These are phyloP conservation scores for Morelia viridis DNA, from an alignment of 2,797 vertebrate genomes.

Conservation along the genomic window DNA sequence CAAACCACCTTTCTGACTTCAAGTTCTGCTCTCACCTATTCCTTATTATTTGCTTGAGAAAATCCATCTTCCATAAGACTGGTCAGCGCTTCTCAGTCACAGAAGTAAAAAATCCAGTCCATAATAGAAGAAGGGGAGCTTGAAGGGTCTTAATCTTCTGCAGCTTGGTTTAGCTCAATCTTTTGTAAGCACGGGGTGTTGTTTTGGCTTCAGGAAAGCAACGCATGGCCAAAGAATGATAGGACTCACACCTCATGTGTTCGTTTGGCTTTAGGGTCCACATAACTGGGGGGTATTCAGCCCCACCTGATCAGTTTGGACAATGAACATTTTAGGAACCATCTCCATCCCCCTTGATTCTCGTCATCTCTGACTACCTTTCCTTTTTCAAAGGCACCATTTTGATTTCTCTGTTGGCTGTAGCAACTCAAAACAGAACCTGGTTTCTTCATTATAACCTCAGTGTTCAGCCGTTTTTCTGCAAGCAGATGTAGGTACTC, in stretches of 20 bases:
- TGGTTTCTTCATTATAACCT: not conserved
- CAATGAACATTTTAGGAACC: not conserved
- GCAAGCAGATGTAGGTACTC: not conserved
- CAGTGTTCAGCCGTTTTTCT: not conserved
- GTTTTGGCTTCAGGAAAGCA: not conserved
- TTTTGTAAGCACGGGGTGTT: not conserved
- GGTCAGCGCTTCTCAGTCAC: not conserved
- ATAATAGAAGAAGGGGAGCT: not conserved
- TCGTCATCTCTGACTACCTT: not conserved
- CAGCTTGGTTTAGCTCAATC: not conserved
- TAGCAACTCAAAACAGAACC: not conserved
- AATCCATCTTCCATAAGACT: not conserved
- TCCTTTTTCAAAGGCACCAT: not conserved
- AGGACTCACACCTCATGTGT: not conserved
- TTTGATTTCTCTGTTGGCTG: not conserved
- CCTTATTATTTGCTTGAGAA: not conserved
- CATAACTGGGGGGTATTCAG: not conserved
- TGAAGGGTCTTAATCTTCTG: not conserved
- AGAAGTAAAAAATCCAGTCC: not conserved
- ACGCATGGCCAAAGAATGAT: not conserved
- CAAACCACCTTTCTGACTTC: not conserved
- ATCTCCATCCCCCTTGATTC: not conserved
- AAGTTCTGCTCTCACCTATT: not conserved
- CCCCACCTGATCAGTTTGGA: not conserved
- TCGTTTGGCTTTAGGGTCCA: not conserved